phyloP scores from a whole-genome alignment of 2,888 invertebrate species.

The Lasius platythorax region DNA sequence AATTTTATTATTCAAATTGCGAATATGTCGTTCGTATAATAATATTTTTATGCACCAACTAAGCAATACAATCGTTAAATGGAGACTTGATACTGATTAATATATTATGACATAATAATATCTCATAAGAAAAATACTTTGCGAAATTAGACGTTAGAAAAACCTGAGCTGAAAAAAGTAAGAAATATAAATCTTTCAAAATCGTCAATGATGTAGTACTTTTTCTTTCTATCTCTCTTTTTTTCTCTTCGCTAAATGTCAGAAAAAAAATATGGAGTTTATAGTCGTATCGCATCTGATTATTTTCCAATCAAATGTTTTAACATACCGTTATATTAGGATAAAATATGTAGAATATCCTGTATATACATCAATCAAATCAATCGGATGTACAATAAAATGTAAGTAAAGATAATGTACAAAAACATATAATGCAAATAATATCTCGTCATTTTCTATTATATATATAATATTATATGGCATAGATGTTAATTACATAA shows the following conservation, averaged over 20 bases:
- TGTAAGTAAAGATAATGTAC: not conserved
- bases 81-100: not conserved
- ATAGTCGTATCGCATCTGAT: not conserved
- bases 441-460: not conserved
- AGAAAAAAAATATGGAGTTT: not conserved
- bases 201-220: not conserved
- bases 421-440: not conserved
- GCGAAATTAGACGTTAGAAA: not conserved
- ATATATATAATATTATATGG: not conserved
- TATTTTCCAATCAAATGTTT: not conserved
- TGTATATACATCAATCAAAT: not conserved
- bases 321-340: not conserved
- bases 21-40: not conserved
- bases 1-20: conserved; percentile 26
- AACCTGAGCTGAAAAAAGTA: not conserved
- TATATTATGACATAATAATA: conserved; percentile 9
- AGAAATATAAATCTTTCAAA: conserved; percentile 8
- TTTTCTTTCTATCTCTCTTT: not conserved
- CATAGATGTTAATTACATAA: not conserved
- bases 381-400: not conserved
- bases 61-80: conserved; percentile 1
- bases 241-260: not conserved
- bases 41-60: not conserved
- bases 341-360: not conserved
- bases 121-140: conserved; percentile 1